Conservation (phyloP, 1,140 invertebrate genomes). For the Forficula auricularia region DNA sequence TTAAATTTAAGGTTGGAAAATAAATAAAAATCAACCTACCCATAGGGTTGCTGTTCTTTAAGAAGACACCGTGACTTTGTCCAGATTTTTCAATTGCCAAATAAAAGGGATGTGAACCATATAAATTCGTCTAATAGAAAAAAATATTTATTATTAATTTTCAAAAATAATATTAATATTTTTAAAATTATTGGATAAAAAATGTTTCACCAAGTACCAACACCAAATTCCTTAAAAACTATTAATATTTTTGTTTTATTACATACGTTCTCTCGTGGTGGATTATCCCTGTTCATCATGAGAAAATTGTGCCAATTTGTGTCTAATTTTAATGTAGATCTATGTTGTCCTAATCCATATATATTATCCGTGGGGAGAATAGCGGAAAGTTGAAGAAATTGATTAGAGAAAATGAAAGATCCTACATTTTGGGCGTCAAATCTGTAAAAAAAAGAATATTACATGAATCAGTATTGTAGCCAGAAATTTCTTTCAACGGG, state of each 20-base stretch:
- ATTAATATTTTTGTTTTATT: background rate
- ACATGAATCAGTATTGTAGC: too few relatives aligned
- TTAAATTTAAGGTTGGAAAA: too few relatives aligned
- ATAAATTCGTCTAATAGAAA: constrained; percentile 48
- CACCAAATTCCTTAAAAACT: background rate
- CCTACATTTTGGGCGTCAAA: too few relatives aligned
- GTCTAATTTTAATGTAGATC: too few relatives aligned
- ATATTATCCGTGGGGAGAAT: too few relatives aligned
- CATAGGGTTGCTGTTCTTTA: constrained; percentile 70
- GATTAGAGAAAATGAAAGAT: too few relatives aligned
- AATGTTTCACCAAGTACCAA: background rate
- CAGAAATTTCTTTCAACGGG: too few relatives aligned
- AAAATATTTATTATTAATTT: constrained; percentile 2
- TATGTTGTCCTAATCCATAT: too few relatives aligned
- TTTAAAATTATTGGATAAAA: background rate
- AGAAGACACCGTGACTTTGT: constrained; percentile 48
- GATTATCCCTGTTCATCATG: too few relatives aligned
- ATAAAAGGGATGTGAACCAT: constrained; percentile 72
- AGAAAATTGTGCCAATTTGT: too few relatives aligned
- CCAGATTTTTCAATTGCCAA: constrained; percentile 46
- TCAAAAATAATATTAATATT: background rate
- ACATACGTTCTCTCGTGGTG: background rate
- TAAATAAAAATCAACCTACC: constrained; percentile 29
- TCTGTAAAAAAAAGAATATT: too few relatives aligned
- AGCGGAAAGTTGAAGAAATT: too few relatives aligned